Evolutionary conservation across 1,140 invertebrate genomes (phyloP).

Genomic region (Zaprionus africanus): DNA sequence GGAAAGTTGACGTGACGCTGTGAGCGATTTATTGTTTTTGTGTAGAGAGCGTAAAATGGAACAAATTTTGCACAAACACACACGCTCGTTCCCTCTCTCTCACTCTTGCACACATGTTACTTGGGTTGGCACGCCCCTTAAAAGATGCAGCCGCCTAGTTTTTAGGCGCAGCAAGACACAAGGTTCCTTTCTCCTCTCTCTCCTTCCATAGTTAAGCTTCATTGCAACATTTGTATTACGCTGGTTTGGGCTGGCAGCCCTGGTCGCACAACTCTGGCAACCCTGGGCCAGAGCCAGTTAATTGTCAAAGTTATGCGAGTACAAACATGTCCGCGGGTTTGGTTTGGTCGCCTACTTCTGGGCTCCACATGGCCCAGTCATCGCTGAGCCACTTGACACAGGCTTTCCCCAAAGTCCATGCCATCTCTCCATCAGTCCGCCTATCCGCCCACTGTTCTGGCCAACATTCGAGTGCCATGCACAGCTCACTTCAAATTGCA

Average conservation of each 20-base stretch:
- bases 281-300: constrained; percentile 55
- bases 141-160: constrained; percentile 44
- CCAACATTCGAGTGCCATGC: constrained; percentile 50
- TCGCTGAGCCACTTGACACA: constrained; percentile 41
- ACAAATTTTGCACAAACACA: constrained; percentile 62
- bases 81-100: constrained; percentile 1
- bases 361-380: not conserved
- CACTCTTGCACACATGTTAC: constrained; percentile 2
- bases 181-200: not conserved
- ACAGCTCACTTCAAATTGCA: constrained; percentile 54
- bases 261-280: not conserved
- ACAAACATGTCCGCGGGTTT: constrained; percentile 71
- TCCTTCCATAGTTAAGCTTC: not conserved
- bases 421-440: not conserved
- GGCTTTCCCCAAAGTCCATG: constrained; percentile 12
- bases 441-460: constrained; percentile 6
- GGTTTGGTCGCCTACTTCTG: not conserved
- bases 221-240: not conserved
- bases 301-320: constrained; percentile 81
- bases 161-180: constrained; percentile 49
- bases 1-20: constrained; percentile 80
- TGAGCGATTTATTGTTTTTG: constrained; percentile 82
- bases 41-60: constrained; percentile 79
- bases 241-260: not conserved
- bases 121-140: constrained; percentile 29